Evolutionary conservation across 2,113 vertebrate species (phyloP), one percentile per base, ranked within the genome.

Genomic region (Chrysemys picta): DNA sequence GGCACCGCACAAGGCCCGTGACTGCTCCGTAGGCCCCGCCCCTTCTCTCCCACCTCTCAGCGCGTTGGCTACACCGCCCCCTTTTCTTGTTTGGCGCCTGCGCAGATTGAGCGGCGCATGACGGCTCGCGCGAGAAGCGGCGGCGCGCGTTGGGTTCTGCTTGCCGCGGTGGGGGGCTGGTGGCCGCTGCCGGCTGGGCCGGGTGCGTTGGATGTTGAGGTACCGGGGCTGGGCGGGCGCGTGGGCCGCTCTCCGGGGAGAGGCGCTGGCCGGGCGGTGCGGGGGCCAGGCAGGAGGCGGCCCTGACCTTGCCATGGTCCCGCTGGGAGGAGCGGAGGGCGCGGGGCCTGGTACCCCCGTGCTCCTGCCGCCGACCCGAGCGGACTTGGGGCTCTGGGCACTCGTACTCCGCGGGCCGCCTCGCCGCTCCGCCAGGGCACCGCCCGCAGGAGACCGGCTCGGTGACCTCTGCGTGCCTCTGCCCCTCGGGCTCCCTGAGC

Each of bases 291-390:
- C 3, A 4, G 84, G 47, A 12, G 72, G 56, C 56, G 69, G 91
- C 49, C 50, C 16, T 93, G 89, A 93, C 89, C 89, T 90, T 87
- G 92, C 11, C 35, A 4, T 2, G 62, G 31, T 16, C 16, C 16
- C 4, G 21, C 42, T 21, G 57, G 25, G 31, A 31, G 11, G 11
- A 21, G 57, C 56, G 82, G 82, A 21, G 62, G 59, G 27, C 27
- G 57, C 22, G 8, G 72, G 45, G 53, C 7, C 76, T n/a, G 62
- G 31, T 16, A 35, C 3, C 59, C 59, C 31, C 10, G 24, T 25
- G 56, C 27, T 57, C 56, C 25, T 27, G 24, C 8, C 53, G 19
- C 57, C 27, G 12, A 13, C 27, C 27, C 57, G 57, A 59, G 57
- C 57, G 57, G 57, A 6, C 57, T 22, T 3, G 21, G 53, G 53